Percentiles rank a stretch among this genome's conserved stretches.
Evolutionary conservation across 2,797 vertebrate species (phyloP).

Genomic region (Caiman crocodilus): DNA sequence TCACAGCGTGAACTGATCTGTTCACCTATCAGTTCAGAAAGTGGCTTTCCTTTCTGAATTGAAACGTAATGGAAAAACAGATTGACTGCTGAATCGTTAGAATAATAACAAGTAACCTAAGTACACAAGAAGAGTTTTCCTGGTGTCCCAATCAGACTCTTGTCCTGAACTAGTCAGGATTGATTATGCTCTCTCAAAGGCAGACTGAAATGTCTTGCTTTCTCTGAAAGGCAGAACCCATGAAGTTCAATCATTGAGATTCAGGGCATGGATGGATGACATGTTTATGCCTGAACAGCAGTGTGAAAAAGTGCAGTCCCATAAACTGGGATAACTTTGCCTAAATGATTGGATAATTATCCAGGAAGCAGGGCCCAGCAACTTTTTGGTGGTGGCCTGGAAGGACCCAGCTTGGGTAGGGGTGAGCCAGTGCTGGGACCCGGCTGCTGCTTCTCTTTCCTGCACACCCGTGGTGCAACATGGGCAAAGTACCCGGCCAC

Average conservation of each 20-base stretch:
- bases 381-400: too few relatives aligned
- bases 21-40: constrained; percentile 64
- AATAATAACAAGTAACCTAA: neutral
- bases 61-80: constrained; percentile 10
- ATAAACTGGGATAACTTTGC: too few relatives aligned
- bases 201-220: neutral
- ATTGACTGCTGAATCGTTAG: constrained; percentile 8
- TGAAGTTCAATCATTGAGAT: neutral
- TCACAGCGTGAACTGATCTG: constrained; percentile 51
- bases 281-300: too few relatives aligned
- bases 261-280: too few relatives aligned
- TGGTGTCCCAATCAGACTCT: neutral
- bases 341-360: too few relatives aligned
- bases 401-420: too few relatives aligned
- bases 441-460: too few relatives aligned
- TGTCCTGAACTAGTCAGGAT: neutral
- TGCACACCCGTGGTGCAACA: too few relatives aligned
- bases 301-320: too few relatives aligned
- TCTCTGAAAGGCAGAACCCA: neutral
- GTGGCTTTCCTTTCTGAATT: constrained; percentile 47
- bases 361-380: too few relatives aligned
- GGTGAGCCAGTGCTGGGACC: too few relatives aligned
- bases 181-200: neutral
- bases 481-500: too few relatives aligned
- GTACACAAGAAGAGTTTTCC: neutral